These are phyloP conservation scores for Nowickia ferox DNA, from an alignment of 2,888 invertebrate species.

Conservation along the genomic window DNA sequence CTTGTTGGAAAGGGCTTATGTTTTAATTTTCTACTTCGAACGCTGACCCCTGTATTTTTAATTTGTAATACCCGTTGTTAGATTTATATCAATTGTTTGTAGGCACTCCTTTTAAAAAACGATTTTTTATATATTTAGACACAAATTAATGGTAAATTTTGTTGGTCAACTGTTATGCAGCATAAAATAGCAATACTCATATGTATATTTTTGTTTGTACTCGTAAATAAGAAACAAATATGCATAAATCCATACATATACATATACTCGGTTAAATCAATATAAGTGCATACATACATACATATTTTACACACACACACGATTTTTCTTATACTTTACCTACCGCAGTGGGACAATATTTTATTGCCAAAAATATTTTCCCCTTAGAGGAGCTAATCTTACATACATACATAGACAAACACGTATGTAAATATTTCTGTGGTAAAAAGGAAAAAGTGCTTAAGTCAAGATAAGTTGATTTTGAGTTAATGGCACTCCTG, in stretches of 20 bases:
- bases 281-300: background rate
- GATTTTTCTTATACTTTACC: conserved; percentile 42
- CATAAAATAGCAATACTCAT: background rate
- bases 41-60: no score
- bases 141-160: conserved; percentile 53
- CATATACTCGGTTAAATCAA: background rate
- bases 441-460: no score
- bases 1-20: no score
- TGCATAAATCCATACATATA: background rate
- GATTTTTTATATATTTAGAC: conserved; percentile 15
- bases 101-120: conserved; percentile 52
- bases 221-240: background rate
- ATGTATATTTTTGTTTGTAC: no score
- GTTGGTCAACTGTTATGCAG: background rate
- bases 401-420: background rate
- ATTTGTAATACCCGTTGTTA: background rate
- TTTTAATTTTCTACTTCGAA: no score
- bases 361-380: conserved; percentile 48
- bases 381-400: background rate
- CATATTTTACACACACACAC: background rate
- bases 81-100: conserved; percentile 25
- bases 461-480: no score
- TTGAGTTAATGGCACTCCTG: no score
- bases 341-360: conserved; percentile 50
- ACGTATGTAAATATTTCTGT: no score